Evolutionary conservation across 2,888 invertebrate genomes (phyloP), one percentile per base, ranked within the genome.

Genomic region (Lucinisca nassula): DNA sequence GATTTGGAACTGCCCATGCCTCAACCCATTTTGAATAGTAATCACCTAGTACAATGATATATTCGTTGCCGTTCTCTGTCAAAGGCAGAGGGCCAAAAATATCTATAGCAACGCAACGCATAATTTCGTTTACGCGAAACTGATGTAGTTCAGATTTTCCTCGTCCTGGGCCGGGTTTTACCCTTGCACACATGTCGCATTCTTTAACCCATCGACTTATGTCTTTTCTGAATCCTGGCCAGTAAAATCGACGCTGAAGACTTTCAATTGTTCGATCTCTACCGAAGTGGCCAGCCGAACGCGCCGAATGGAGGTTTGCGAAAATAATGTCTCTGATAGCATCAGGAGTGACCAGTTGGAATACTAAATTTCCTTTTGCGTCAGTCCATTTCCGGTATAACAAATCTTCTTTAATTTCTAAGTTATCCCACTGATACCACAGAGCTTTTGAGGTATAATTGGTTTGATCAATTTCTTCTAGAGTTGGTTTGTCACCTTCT

Each of bases 11-110:
- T 32, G 40, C 10, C 37, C 67, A 82, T n/a, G 82, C 74, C 27
- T 81, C 81, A 38, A 27, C 32, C 27, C 40, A 79, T 49, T 72
- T 79, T 24, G 72, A 49, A 37, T 49, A 81, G 38, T 81, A 75
- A 32, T 81, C 75, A 58, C 61, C 30, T 12, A 81, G 27, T 3
- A 74, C 61, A 17, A 81, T 75, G 24, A 82, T 76, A 40, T 82
- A 75, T 24, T 14, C 6, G 24, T 72, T 72, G 21, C 78, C 85
- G 10, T 38, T 30, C 17, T 17, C 55, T 10, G 78, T 74, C 27
- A 49, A 35, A 40, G 84, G 87, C n/a, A n/a, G n/a, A 38, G 30
- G 30, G n/a, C 30, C 45, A 10, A 61, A 12, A 3, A 79, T 79
- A n/a, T 70, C 79, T 24, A 61, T 55, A 3, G 38, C 80, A 24